These are phyloP conservation scores for Drosophila yooni DNA, from an alignment of 2,888 invertebrate genomes.

Conservation along the genomic window DNA sequence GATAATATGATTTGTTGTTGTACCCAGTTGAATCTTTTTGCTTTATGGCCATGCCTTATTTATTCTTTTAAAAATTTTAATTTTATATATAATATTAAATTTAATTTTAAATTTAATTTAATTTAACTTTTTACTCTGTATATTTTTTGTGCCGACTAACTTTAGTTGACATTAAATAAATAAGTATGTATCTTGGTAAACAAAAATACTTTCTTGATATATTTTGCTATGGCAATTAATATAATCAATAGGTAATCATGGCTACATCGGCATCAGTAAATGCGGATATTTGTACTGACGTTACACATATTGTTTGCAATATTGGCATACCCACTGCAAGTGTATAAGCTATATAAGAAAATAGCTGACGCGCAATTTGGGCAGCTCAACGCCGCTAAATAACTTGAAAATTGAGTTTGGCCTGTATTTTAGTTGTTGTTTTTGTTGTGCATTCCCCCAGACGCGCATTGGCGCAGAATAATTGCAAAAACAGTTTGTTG, in stretches of 20 bases:
- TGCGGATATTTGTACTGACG: neutral
- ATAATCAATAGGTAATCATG: neutral
- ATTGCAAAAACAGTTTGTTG: slow-evolving; percentile 47
- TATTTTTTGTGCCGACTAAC: too few species aligned
- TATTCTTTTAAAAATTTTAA: too few species aligned
- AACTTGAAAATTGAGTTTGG: slow-evolving; percentile 71
- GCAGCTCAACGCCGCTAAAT: slow-evolving; percentile 58
- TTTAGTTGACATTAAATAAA: too few species aligned
- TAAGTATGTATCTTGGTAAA: too few species aligned
- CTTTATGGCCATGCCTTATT: accelerated
- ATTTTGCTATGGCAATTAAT: neutral
- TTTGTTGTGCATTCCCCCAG: slow-evolving; percentile 17
- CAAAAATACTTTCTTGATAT: neutral
- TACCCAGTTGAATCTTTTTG: neutral
- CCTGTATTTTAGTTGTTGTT: slow-evolving; percentile 1
- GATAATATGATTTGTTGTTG: neutral
- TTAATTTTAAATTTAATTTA: too few species aligned
- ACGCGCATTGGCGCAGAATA: slow-evolving; percentile 54
- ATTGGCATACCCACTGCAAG: neutral
- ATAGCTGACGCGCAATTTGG: slow-evolving; percentile 26
- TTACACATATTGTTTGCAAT: neutral
- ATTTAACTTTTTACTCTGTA: too few species aligned
- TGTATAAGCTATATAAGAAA: slow-evolving; percentile 1
- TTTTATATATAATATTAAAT: accelerated
- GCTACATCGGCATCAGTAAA: neutral